A percentile compares a stretch with the other conserved stretches of the same genome.
phyloP scores from a whole-genome alignment of 2,113 vertebrate species.

The Ramphastos sulfuratus region DNA sequence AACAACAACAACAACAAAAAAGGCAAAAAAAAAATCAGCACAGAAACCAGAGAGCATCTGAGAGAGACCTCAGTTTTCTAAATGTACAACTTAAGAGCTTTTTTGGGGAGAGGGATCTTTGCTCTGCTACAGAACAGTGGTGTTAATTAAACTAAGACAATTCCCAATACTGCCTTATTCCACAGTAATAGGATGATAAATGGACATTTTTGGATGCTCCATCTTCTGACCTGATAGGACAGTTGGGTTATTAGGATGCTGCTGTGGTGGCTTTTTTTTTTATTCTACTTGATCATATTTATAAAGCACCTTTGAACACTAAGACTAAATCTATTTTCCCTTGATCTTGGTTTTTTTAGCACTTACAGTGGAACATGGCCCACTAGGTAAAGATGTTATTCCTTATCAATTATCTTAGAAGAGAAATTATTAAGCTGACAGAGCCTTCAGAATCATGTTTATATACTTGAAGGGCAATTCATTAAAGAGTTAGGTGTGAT shows the following conservation, averaged over 20 bases:
- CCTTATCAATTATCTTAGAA: neutral
- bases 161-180: neutral
- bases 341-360: neutral
- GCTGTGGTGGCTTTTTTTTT: neutral
- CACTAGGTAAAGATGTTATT: neutral
- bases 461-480: neutral
- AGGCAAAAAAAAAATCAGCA: neutral
- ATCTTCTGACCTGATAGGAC: neutral
- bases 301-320: neutral
- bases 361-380: neutral
- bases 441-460: neutral
- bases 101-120: neutral
- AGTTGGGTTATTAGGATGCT: neutral
- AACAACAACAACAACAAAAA: too few species aligned
- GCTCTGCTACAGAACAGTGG: neutral
- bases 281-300: neutral
- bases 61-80: neutral
- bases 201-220: neutral
- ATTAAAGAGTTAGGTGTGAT: neutral
- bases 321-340: neutral
- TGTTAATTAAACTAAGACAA: neutral
- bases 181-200: neutral
- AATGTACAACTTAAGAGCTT: neutral
- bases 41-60: neutral
- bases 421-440: neutral